Evolutionary conservation across 1,140 invertebrate genomes (phyloP).

Genomic region (Acromyrmex charruanus): DNA sequence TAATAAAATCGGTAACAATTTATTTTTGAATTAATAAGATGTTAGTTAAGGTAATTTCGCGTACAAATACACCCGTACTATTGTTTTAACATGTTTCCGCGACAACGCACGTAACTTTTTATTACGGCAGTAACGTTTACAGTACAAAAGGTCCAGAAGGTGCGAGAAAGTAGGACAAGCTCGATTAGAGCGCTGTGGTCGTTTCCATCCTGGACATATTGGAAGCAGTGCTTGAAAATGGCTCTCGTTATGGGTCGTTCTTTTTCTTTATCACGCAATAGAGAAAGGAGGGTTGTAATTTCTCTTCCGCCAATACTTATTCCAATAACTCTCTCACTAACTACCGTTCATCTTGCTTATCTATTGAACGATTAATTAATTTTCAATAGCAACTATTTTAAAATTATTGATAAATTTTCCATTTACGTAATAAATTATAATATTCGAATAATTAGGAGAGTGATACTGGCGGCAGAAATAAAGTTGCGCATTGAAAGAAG

Average conservation of each 20-base stretch:
- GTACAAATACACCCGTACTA: neutral
- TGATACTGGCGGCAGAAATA: neutral
- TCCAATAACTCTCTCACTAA: slow-evolving; percentile 20
- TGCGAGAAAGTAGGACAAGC: slow-evolving; percentile 61
- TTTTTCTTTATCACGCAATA: slow-evolving; percentile 64
- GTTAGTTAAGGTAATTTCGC: neutral
- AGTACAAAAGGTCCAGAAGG: slow-evolving; percentile 55
- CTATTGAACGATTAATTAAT: slow-evolving; percentile 21
- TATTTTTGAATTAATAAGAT: neutral
- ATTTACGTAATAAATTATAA: neutral
- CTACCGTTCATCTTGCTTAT: slow-evolving; percentile 36
- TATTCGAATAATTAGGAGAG: neutral
- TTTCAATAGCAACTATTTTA: neutral
- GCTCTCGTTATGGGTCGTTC: slow-evolving; percentile 65
- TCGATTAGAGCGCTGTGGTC: slow-evolving; percentile 39
- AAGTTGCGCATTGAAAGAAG: neutral
- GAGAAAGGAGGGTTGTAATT: slow-evolving; percentile 50
- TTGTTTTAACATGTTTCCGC: neutral
- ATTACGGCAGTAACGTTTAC: slow-evolving; percentile 54
- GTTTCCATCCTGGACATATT: slow-evolving; percentile 67
- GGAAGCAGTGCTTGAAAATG: slow-evolving; percentile 69
- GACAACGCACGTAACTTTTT: slow-evolving; percentile 47
- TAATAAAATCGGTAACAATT: neutral
- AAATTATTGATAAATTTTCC: neutral
- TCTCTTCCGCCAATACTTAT: slow-evolving; percentile 53